Conservation (phyloP, 2,888 invertebrate genomes). For the Apantesis nais region DNA sequence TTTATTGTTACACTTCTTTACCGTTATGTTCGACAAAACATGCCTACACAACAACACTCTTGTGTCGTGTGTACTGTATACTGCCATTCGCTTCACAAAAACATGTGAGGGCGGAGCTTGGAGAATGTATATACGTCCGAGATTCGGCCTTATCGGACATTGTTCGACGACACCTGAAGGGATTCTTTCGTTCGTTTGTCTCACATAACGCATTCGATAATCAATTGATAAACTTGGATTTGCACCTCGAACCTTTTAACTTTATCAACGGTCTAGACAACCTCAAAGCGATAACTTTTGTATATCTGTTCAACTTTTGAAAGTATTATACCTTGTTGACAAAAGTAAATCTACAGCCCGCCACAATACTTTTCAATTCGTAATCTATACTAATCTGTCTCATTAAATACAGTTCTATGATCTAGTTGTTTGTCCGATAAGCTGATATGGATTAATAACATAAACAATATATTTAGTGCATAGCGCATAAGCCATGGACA, state of each 20-base stretch:
- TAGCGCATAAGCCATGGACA: not conserved
- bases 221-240: not conserved
- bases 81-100: constrained; percentile 17
- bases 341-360: constrained; percentile 16
- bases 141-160: not conserved
- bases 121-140: constrained; percentile 5
- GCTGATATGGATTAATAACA: constrained; percentile 10
- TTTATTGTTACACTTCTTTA: constrained; percentile 61
- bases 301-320: constrained; percentile 15
- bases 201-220: not conserved
- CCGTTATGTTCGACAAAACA: constrained; percentile 28
- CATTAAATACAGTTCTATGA: constrained; percentile 13
- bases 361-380: constrained; percentile 6
- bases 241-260: not conserved
- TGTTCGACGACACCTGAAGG: constrained; percentile 1
- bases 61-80: constrained; percentile 25
- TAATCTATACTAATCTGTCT: constrained; percentile 21
- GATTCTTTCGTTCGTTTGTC: constrained; percentile 2
- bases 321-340: constrained; percentile 5
- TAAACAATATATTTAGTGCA: not conserved
- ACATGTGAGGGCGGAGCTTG: constrained; percentile 22
- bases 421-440: constrained; percentile 21
- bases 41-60: constrained; percentile 20
- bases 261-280: constrained; percentile 2
- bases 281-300: not conserved